Percentiles rank a stretch among this genome's conserved stretches.
Evolutionary conservation across 2,797 vertebrate species (phyloP).

Genomic region (Nannoperca obscura): DNA sequence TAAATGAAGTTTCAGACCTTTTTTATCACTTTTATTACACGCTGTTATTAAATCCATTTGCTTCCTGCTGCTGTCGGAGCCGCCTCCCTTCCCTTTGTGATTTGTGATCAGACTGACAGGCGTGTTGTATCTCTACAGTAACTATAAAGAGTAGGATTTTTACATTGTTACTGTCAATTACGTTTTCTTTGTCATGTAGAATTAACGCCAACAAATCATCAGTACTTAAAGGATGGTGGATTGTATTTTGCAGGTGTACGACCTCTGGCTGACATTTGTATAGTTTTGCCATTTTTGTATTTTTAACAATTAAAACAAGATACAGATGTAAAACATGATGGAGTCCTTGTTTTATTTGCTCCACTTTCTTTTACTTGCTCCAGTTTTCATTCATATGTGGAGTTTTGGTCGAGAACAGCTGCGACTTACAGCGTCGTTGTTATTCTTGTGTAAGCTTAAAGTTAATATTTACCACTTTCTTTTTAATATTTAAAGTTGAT

Average conservation of each 20-base stretch:
- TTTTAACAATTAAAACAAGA: slow-evolving; percentile 47
- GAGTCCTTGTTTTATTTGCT: slow-evolving; percentile 10
- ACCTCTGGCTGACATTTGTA: slow-evolving; percentile 10
- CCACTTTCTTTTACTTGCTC: not conserved
- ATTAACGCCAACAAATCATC: slow-evolving; percentile 7
- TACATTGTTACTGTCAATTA: not conserved
- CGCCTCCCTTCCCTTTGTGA: not conserved
- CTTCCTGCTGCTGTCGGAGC: not conserved
- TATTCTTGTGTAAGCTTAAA: not conserved
- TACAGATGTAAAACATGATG: not conserved
- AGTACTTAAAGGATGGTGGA: slow-evolving; percentile 1
- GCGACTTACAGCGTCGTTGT: not conserved
- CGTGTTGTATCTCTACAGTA: not conserved
- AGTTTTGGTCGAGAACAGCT: not conserved
- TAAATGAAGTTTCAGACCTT: not conserved
- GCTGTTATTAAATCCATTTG: not conserved
- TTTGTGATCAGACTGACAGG: not conserved
- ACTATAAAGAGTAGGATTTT: not conserved
- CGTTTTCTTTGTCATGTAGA: not conserved
- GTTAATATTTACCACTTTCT: slow-evolving; percentile 35
- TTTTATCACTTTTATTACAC: not conserved
- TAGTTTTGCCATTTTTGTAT: slow-evolving; percentile 37
- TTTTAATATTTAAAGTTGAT: slow-evolving; percentile 17
- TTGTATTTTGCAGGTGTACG: slow-evolving; percentile 7
- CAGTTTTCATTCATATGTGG: not conserved